These are phyloP conservation scores for Dasysyrphus tricinctus DNA, from an alignment of 2,888 invertebrate genomes.

Conservation along the genomic window DNA sequence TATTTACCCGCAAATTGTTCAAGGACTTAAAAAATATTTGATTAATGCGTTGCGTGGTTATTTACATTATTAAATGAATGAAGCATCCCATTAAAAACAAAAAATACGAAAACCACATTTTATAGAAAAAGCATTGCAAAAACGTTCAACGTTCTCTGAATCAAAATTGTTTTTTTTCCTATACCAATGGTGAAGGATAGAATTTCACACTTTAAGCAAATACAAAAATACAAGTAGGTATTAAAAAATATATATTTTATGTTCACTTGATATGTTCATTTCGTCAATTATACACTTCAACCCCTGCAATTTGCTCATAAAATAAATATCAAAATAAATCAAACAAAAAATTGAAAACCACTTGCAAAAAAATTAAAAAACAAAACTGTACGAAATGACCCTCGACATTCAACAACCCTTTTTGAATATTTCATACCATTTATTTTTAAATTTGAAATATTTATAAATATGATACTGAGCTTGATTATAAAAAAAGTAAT, in stretches of 20 bases:
- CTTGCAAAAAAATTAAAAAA: not conserved
- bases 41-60: not conserved
- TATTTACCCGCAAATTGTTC: not conserved
- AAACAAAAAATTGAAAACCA: not conserved
- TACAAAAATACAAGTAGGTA: no score
- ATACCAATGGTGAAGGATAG: no score
- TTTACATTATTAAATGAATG: not conserved
- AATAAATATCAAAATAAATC: not conserved
- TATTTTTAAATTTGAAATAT: not conserved
- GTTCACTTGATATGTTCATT: not conserved
- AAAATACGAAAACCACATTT: not conserved
- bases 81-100: not conserved
- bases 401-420: conserved; percentile 9
- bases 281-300: not conserved
- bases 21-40: not conserved
- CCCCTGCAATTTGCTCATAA: not conserved
- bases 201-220: no score
- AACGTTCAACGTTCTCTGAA: not conserved
- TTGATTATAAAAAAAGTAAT: not conserved
- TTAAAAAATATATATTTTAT: no score
- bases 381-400: not conserved
- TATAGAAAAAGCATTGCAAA: not conserved
- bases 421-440: not conserved
- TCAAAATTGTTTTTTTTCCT: no score
- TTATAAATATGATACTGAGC: not conserved